Base-by-base conservation (phyloP, 2,888 invertebrate species). In the Neocrepidodera transversa region DNA sequence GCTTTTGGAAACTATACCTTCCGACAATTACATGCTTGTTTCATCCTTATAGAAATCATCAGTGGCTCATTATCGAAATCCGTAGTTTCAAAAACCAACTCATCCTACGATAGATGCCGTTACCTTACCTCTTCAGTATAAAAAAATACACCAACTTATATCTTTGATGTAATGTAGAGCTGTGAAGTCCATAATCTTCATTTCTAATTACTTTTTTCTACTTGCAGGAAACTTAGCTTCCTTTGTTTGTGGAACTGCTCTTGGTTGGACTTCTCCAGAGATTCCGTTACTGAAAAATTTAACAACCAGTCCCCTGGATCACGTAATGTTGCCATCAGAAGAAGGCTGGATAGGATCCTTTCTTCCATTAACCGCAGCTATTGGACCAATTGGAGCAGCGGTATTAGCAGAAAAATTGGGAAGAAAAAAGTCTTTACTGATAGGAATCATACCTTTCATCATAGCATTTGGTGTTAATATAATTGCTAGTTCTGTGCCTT, bases 331-430 rank as follows among this genome's bases (percentile, higher is more conserved):
- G 0, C 38, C 61, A 0, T 73, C 76, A 1, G 78, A 84, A 63
- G 77, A 78, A 30, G 82, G 84, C 1, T 85, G 85, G 85, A 78
- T 86, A 36, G 84, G 83, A 0, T 82, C 83, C 0, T 73, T 83
- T 28, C 68, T 83, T 10, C 79, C 84, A 0, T 52, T 84, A 26
- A 85, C 85, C 1, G 82, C 84, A 1, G 77, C 79, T 1, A 60
- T 82, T 76, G 91, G 91, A 1, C 88, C 91, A 0, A 87, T 90
- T 71, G 74, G 85, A n/a, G 89, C 88, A 0, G 91, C 91, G 8
- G 83, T 85, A 4, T 78, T 85, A 1, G 86, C 88, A 0, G 86
- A 89, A 48, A 84, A 79, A 68, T 80, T 88, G 50, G 91, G 91
- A 0, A 82, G 91, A 14, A 91, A 90, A 79, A 85, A 84, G 81